Evolutionary conservation across 37 sponge, comb jelly and placozoan genomes (phyloP).

Genomic region (Mnemiopsis leidyi): DNA sequence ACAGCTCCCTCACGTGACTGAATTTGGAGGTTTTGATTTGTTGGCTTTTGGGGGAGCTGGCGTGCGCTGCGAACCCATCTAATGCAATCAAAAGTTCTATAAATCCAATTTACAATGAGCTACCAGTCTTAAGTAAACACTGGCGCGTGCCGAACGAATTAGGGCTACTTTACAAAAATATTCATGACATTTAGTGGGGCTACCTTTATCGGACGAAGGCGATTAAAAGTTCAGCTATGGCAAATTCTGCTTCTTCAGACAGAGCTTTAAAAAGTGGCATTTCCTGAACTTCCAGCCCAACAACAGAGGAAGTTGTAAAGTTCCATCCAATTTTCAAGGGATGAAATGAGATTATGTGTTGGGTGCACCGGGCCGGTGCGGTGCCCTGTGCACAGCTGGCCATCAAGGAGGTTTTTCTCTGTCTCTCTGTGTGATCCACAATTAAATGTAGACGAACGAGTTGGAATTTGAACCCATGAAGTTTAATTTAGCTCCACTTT

Average conservation of each 20-base stretch:
- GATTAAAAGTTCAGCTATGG: neutral
- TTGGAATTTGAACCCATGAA: too few species aligned
- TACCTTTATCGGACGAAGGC: neutral
- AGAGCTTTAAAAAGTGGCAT: too few species aligned
- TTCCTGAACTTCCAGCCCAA: too few species aligned
- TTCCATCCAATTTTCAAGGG: neutral
- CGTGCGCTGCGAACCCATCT: neutral
- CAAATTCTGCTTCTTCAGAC: neutral
- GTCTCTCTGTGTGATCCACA: neutral
- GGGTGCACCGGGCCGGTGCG: neutral
- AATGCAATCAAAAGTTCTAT: slow-evolving; percentile 38
- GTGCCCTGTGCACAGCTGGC: neutral
- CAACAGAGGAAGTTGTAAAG: too few species aligned
- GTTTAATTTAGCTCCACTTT: too few species aligned
- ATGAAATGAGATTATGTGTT: neutral
- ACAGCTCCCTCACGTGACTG: neutral
- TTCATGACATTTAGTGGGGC: neutral
- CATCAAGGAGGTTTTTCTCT: neutral
- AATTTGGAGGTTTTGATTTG: neutral
- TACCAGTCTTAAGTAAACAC: slow-evolving; percentile 14
- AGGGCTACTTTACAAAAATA: neutral
- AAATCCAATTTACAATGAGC: slow-evolving; percentile 14
- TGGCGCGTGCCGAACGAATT: slow-evolving; percentile 15
- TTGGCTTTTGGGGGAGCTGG: neutral
- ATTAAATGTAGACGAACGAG: neutral